A percentile compares a stretch with the other conserved stretches of the same genome.
These are phyloP conservation scores for Acrobasis suavella DNA, from an alignment of 2,888 invertebrate species.

Conservation along the genomic window DNA sequence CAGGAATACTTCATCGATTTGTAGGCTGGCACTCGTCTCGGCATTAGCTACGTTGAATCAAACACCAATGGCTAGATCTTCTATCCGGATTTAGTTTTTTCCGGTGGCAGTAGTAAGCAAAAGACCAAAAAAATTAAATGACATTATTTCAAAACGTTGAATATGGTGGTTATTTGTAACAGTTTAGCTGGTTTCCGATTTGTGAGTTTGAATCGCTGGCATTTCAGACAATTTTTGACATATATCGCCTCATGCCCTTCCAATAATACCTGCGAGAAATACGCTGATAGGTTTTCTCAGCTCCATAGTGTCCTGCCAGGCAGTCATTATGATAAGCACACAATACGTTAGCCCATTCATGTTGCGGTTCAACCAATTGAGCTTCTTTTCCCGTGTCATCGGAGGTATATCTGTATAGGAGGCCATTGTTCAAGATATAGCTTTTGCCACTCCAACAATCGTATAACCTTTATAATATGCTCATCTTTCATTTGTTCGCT, in stretches of 20 bases:
- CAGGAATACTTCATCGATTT: slow-evolving; percentile 42
- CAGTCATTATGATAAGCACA: not conserved
- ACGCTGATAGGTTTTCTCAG: slow-evolving; percentile 25
- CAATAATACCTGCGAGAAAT: slow-evolving; percentile 30
- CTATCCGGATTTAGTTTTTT: slow-evolving; percentile 33
- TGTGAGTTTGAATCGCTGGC: slow-evolving; percentile 26
- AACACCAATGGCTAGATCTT: slow-evolving; percentile 38
- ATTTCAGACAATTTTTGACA: slow-evolving; percentile 24
- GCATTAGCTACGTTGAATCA: slow-evolving; percentile 33
- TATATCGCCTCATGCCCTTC: slow-evolving; percentile 31
- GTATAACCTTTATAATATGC: not conserved
- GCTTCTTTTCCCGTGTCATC: not conserved
- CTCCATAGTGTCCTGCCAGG: slow-evolving; percentile 22
- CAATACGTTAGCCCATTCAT: not conserved
- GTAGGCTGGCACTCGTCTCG: slow-evolving; percentile 26
- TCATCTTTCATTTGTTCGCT: not conserved
- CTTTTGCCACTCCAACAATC: not conserved
- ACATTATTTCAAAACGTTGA: slow-evolving; percentile 29
- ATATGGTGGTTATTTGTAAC: slow-evolving; percentile 30
- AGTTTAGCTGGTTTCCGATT: slow-evolving; percentile 32
- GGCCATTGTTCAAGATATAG: not conserved
- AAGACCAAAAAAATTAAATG: slow-evolving; percentile 34
- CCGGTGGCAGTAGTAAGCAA: slow-evolving; percentile 22
- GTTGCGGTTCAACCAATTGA: slow-evolving; percentile 1
- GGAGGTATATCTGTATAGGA: not conserved